Conservation (phyloP, 1,140 invertebrate genomes). For the Danaus melanippus region DNA sequence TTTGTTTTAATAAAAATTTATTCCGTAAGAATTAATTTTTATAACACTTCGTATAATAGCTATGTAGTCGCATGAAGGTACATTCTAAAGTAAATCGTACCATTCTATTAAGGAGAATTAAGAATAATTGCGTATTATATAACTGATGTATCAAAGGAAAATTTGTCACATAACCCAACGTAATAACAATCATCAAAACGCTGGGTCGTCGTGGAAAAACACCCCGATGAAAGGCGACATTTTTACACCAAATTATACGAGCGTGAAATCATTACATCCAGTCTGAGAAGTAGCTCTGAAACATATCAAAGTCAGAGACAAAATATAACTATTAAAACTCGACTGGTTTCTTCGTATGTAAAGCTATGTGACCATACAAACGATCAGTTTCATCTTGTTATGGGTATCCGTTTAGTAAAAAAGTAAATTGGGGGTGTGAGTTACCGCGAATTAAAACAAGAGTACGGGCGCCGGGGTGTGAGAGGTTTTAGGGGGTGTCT, state of each 20-base stretch:
- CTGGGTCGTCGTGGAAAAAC: conserved; percentile 30
- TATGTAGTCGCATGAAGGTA: no score
- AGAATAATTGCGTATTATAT: no score
- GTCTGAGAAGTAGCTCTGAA: conserved; percentile 67
- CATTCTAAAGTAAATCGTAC: no score
- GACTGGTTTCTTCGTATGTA: conserved; percentile 9
- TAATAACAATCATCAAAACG: conserved; percentile 38
- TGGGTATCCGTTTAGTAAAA: neutral
- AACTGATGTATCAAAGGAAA: no score
- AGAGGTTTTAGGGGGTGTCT: conserved; percentile 23
- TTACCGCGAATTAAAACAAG: conserved; percentile 30
- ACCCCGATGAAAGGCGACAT: conserved; percentile 36
- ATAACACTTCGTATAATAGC: no score
- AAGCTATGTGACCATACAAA: no score
- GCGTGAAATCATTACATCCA: conserved; percentile 67
- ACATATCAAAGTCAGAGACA: conserved; percentile 51
- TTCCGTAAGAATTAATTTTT: no score
- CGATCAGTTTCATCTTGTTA: no score
- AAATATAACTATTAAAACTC: conserved; percentile 35
- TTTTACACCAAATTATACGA: conserved; percentile 63
- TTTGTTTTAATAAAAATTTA: no score
- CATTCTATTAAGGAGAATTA: no score
- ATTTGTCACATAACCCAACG: conserved; percentile 4
- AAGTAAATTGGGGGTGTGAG: conserved; percentile 3
- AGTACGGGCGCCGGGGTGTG: conserved; percentile 40